A percentile compares a stretch with the other conserved stretches of the same genome.
phyloP scores from a whole-genome alignment of 2,113 vertebrate genomes.

The Eublepharis macularius region DNA sequence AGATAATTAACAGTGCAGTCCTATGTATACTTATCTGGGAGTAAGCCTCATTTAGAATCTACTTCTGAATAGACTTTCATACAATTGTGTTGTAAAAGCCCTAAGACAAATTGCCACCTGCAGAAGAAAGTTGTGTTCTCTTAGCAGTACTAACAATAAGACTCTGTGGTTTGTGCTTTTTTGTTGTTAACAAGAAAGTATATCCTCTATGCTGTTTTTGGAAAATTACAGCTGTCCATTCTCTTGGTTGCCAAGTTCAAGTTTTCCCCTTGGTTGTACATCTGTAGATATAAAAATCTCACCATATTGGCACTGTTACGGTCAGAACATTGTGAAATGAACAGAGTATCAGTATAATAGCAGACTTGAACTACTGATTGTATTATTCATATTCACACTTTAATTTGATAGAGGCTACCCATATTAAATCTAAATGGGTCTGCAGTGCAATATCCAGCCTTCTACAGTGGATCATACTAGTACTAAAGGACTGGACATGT shows the following conservation, averaged over 20 bases:
- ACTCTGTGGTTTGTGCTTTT: not conserved
- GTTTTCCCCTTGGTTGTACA: not conserved
- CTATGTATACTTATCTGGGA: not conserved
- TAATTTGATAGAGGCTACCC: not conserved
- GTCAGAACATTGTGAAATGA: not conserved
- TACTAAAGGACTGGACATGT: not conserved
- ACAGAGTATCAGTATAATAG: not conserved
- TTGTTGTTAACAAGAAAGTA: not conserved
- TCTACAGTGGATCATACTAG: not conserved
- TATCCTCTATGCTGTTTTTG: not conserved
- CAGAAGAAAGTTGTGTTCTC: not conserved
- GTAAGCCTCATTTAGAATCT: not conserved
- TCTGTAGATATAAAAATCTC: slow-evolving; percentile 12
- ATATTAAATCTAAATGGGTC: not conserved
- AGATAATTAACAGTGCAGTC: not conserved
- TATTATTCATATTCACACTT: not conserved
- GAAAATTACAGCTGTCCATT: not conserved
- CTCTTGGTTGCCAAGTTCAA: not conserved
- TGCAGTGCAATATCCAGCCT: not conserved
- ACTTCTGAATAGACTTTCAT: not conserved
- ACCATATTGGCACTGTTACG: not conserved
- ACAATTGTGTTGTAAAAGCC: not conserved
- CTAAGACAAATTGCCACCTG: not conserved
- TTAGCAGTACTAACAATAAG: not conserved
- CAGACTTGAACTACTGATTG: not conserved